phyloP scores from a whole-genome alignment of 2,888 invertebrate genomes.

The Chesias legatella region DNA sequence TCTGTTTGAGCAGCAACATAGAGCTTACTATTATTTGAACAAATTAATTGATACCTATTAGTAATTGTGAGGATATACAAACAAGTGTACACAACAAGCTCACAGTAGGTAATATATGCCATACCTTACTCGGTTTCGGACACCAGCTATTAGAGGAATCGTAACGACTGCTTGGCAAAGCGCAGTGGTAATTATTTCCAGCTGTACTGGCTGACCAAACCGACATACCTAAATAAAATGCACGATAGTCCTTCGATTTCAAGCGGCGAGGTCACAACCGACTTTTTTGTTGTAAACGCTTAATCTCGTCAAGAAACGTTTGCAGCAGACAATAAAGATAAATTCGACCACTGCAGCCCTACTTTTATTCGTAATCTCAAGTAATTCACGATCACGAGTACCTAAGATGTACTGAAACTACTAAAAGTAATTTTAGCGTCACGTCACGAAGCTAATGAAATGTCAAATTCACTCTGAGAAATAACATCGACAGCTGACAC shows the following conservation, averaged over 20 bases:
- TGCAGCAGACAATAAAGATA: not conserved
- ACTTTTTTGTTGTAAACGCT: slow-evolving; percentile 8
- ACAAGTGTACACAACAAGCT: slow-evolving; percentile 27
- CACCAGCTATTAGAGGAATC: slow-evolving; percentile 70
- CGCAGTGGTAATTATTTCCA: slow-evolving; percentile 75
- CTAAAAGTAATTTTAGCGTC: no score
- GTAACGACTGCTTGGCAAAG: slow-evolving; percentile 66
- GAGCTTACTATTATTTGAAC: no score
- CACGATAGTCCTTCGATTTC: slow-evolving; percentile 66
- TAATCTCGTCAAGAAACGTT: not conserved
- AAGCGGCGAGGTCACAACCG: slow-evolving; percentile 61
- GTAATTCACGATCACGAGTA: not conserved
- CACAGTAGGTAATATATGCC: slow-evolving; percentile 36
- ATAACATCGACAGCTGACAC: no score
- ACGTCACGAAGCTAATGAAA: no score
- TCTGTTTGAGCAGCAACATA: no score
- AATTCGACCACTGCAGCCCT: not conserved
- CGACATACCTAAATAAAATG: slow-evolving; percentile 82
- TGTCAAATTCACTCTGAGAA: no score
- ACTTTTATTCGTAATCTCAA: not conserved
- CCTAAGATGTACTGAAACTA: no score
- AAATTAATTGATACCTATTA: slow-evolving; percentile 9
- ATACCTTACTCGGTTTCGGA: slow-evolving; percentile 73
- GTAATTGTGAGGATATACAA: slow-evolving; percentile 21
- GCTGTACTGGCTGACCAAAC: slow-evolving; percentile 86